Conservation (phyloP, 2,888 invertebrate genomes). For the Himalopsyche kuldschensis region DNA sequence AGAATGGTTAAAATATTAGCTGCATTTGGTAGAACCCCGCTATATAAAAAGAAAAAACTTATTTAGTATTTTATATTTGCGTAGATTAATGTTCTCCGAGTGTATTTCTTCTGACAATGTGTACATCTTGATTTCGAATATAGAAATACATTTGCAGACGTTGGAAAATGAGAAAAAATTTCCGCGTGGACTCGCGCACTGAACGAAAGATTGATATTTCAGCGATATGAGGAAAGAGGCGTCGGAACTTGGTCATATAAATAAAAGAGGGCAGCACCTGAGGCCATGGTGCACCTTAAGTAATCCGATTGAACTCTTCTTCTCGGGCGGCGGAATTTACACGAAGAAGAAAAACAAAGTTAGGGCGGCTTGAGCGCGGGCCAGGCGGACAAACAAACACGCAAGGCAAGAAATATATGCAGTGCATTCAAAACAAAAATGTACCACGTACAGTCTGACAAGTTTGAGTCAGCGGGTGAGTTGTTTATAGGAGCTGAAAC, state of each 20-base stretch:
- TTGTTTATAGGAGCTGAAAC: not conserved
- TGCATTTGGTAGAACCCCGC: too few species aligned
- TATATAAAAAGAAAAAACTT: too few species aligned
- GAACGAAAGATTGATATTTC: not conserved
- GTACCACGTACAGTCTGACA: not conserved
- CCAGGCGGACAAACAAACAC: not conserved
- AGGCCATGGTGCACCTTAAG: constrained; percentile 14
- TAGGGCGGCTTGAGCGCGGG: not conserved
- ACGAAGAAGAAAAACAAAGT: constrained; percentile 23
- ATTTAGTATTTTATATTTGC: too few species aligned
- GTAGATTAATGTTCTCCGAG: too few species aligned
- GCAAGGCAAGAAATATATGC: not conserved
- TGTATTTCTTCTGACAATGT: too few species aligned
- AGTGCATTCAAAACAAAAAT: too few species aligned
- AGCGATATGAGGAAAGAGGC: not conserved
- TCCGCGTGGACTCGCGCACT: not conserved
- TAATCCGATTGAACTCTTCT: constrained; percentile 32
- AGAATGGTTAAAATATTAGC: too few species aligned
- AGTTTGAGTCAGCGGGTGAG: not conserved
- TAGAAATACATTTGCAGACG: too few species aligned
- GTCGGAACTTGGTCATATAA: not conserved
- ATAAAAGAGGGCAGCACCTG: constrained; percentile 5
- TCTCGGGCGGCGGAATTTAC: constrained; percentile 9
- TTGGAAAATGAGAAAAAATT: not conserved
- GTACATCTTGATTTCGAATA: too few species aligned